These are phyloP conservation scores for Dilophus febrilis DNA, from an alignment of 2,888 invertebrate genomes.

Conservation along the genomic window DNA sequence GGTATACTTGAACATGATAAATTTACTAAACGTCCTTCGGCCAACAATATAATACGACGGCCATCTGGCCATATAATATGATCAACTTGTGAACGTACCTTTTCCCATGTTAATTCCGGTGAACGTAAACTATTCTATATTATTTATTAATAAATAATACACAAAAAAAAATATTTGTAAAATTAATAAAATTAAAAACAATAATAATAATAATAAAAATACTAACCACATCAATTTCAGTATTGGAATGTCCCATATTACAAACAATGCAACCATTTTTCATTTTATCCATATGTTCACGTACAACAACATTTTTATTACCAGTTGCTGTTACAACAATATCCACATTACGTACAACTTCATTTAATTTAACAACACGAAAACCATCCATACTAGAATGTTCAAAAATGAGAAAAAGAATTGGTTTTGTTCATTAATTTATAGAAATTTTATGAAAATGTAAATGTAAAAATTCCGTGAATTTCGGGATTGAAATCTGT, in stretches of 20 bases:
- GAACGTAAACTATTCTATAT: conserved; percentile 74
- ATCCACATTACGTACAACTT: conserved; percentile 83
- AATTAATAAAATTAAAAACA: too few relatives aligned
- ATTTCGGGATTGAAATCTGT: too few relatives aligned
- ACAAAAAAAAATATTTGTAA: background rate
- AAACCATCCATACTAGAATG: conserved; percentile 71
- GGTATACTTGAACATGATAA: conserved; percentile 93
- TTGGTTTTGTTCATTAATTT: too few relatives aligned
- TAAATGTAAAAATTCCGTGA: conserved; percentile 17
- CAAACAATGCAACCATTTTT: conserved; percentile 90
- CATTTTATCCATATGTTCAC: conserved; percentile 93
- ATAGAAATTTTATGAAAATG: too few relatives aligned
- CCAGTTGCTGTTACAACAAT: conserved; percentile 96
- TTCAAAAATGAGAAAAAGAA: background rate
- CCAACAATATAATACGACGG: conserved; percentile 80
- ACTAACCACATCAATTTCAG: conserved; percentile 82
- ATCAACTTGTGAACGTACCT: conserved; percentile 93
- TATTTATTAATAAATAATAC: too few relatives aligned
- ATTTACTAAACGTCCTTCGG: conserved; percentile 91
- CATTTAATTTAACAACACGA: conserved; percentile 84
- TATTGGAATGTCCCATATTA: conserved; percentile 96
- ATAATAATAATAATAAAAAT: too few relatives aligned
- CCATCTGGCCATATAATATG: conserved; percentile 98
- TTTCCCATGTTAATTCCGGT: conserved; percentile 92
- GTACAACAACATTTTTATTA: conserved; percentile 88